Evolutionary conservation across 2,888 invertebrate genomes (phyloP).

Genomic region (Oasisia sp.): DNA sequence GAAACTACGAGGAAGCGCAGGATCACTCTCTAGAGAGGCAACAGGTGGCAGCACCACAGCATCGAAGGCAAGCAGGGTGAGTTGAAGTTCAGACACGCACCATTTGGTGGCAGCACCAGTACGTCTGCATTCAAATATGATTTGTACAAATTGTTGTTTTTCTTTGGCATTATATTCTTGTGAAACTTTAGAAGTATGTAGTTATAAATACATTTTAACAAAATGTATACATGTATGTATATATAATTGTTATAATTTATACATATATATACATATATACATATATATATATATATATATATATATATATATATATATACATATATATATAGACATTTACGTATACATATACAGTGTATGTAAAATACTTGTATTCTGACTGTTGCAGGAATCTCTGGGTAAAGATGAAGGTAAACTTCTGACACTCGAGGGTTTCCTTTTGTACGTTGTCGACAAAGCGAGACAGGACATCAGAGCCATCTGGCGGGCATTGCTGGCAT

Average conservation of each 20-base stretch:
- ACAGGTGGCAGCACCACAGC: neutral
- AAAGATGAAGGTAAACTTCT: conserved; percentile 51
- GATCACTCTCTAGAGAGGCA: neutral
- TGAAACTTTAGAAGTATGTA: neutral
- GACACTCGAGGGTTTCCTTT: conserved; percentile 61
- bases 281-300: too few species aligned
- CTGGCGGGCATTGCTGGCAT: conserved; percentile 60
- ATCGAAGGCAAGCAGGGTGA: neutral
- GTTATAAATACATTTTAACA: neutral
- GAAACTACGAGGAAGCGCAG: neutral
- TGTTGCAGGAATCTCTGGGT: conserved; percentile 31
- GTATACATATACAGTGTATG: neutral
- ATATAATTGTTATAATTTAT: too few species aligned
- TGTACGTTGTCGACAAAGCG: conserved; percentile 56
- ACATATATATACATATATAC: too few species aligned
- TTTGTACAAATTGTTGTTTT: neutral
- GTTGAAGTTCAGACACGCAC: neutral
- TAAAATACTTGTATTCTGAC: neutral
- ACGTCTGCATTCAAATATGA: neutral
- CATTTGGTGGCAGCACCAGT: conserved; percentile 6
- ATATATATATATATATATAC: too few species aligned
- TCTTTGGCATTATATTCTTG: neutral
- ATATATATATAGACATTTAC: too few species aligned
- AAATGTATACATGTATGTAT: neutral
- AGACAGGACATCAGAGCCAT: conserved; percentile 57